Conservation (phyloP, 92 coral and sea anemone genomes). For the Epizoanthus illoricatus region DNA sequence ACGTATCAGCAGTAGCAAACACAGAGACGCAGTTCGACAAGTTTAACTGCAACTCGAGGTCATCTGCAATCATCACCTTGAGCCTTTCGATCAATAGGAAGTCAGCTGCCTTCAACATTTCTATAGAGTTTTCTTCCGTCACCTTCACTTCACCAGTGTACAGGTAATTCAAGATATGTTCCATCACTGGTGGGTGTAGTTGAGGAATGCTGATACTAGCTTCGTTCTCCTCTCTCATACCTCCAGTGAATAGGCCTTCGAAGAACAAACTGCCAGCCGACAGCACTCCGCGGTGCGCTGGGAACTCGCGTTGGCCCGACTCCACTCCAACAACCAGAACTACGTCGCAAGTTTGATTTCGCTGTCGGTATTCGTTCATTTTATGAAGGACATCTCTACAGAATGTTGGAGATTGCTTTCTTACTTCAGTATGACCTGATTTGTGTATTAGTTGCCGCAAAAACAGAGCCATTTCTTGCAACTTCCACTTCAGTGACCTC, state of each 20-base stretch:
- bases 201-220: background rate
- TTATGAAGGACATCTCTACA: background rate
- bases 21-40: background rate
- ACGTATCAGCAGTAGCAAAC: background rate
- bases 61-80: background rate
- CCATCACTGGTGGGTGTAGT: background rate
- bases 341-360: background rate
- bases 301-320: background rate
- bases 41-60: background rate
- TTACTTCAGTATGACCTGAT: background rate
- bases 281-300: background rate
- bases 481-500: background rate
- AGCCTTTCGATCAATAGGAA: background rate
- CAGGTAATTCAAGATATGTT: background rate
- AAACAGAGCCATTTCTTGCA: background rate
- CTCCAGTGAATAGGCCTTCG: background rate
- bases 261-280: background rate
- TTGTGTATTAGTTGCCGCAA: background rate
- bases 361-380: background rate
- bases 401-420: background rate
- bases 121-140: background rate
- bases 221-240: background rate
- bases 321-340: background rate
- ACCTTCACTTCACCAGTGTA: constrained; percentile 3
- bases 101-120: background rate